Evolutionary conservation across 2,113 vertebrate genomes (phyloP), one percentile per base, ranked within the genome.

Genomic region (Circaetus gallicus): DNA sequence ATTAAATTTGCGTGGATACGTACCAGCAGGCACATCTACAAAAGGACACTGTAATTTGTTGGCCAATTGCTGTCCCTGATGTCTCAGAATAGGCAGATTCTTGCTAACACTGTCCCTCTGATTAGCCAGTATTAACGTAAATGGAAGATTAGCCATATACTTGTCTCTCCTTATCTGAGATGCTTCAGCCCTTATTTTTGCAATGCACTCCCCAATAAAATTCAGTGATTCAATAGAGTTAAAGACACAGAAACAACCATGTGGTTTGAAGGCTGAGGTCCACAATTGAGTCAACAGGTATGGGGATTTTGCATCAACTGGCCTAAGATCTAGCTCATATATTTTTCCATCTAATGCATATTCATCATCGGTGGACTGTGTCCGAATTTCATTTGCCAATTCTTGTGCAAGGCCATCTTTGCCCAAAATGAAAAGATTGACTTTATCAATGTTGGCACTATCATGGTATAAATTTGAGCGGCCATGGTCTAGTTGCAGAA

Each of bases 31-130:
- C 84, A 99, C 98, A 97, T 99, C 99, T 58, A 99, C 99, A 97
- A 99, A 99, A 96, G 99, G 99, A 97, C 99, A 99, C 31, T 99
- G 99, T 93, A 99, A 97, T 97, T 99, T 99, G 97, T 99, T 99
- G 84, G 99, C 99, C 97, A 99, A 96, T 55, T 99, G 99, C 89
- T 99, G 99, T 88, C 99, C 99, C 97, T 99, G 99, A 95, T 99
- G 99, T 95, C 99, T 99, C 90, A 99, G 98, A 98, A 99, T 99
- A 65, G 99, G 99, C 16, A 99, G 98, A 97, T 99, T 99, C 97
- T 99, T 99, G 97, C 99, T 99, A 94, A 99, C 90, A 21, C 94
- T 99, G 94, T 99, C 99, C 96, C 99, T 98, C 98, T 99, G 99
- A 97, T 99, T 99, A 88, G 99, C 99, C 95, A 99, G 92, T 97